Percentiles rank a stretch among this genome's conserved stretches.
These are phyloP conservation scores for Clavelina lepadiformis DNA, from an alignment of 23 tunicate species.

Conservation along the genomic window DNA sequence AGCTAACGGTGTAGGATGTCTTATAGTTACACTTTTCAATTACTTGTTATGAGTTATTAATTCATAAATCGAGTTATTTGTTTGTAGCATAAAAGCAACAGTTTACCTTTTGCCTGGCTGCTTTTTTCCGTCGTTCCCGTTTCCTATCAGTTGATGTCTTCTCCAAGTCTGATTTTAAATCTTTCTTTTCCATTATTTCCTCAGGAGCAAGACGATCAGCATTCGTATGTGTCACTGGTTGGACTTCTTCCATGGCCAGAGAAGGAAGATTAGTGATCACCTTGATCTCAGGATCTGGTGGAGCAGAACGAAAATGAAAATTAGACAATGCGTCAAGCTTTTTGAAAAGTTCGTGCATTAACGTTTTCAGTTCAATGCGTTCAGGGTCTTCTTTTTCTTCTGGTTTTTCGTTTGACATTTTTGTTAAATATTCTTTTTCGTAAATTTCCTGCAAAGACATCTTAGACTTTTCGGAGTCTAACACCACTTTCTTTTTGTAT, in stretches of 20 bases:
- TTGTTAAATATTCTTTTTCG: slow-evolving; percentile 69
- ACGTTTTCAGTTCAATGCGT: slow-evolving; percentile 38
- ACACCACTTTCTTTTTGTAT: slow-evolving; percentile 55
- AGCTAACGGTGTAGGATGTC: no score
- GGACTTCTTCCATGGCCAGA: slow-evolving; percentile 75
- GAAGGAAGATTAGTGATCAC: slow-evolving; percentile 58
- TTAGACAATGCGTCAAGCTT: slow-evolving; percentile 78
- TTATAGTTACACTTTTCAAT: no score
- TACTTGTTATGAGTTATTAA: no score
- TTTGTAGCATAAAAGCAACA: no score
- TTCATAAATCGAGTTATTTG: no score
- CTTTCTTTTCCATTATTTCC: slow-evolving; percentile 36
- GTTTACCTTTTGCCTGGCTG: slow-evolving; percentile 54
- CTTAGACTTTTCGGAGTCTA: slow-evolving; percentile 68
- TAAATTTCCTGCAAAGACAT: slow-evolving; percentile 70
- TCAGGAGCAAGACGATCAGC: slow-evolving; percentile 79
- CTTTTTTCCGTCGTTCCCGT: slow-evolving; percentile 72
- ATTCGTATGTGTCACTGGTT: slow-evolving; percentile 60
- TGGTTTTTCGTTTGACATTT: slow-evolving; percentile 25
- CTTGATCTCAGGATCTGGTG: slow-evolving; percentile 74
- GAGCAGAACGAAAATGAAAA: slow-evolving; percentile 54
- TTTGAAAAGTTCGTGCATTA: slow-evolving; percentile 58
- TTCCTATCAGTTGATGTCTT: slow-evolving; percentile 66
- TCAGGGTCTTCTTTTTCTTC: slow-evolving; percentile 72
- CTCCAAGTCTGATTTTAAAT: slow-evolving; percentile 40